Base-by-base conservation (phyloP, 2,113 vertebrate species). In the Leptosomus discolor region DNA sequence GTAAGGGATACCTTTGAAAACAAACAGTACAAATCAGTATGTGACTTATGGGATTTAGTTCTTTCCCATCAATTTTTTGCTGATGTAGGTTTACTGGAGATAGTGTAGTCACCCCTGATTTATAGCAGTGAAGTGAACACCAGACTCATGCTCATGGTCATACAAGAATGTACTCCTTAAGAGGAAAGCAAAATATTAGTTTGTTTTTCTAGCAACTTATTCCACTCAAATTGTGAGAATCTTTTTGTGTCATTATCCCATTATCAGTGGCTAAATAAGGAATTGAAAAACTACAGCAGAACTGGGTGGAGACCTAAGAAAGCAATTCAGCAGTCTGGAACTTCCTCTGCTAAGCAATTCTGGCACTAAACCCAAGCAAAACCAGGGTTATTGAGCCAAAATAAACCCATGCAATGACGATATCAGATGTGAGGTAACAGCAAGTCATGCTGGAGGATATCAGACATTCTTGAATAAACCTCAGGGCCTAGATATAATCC, bases 351-450 rank as follows among this genome's bases (percentile, higher is more conserved):
- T 98, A 87, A 96, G 95, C 93, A 93, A 65, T 92, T 98, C 96
- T 98, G 96, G 97, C 98, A 98, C 57, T 89, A 89, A 92, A 77
- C 79, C 57, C 61, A 94, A 95, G 92, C 85, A 76, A 90, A 97
- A 95, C 84, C 91, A 93, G 82, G 93, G 84, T 51, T 67, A 76
- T 61, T 85, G 67, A 73, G 97, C 97, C 97, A 98, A 98, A 96
- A 96, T 97, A 98, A 98, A 98, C 95, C 69, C 13, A 6, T 88
- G 80, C 93, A 90, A 89, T 97, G 95, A 97, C 3, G 84, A 54
- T 97, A 96, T 98, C 97, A 97, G 96, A 96, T 97, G 92, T 97
- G 95, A 98, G 89, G 95, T 94, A 97, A 97, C 71, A 88, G 80
- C 82, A 92, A 96, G 97, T 95, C 92, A 95, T 32, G 76, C 92